These are phyloP conservation scores for Lota lota DNA, from an alignment of 2,113 vertebrate species.

Conservation along the genomic window DNA sequence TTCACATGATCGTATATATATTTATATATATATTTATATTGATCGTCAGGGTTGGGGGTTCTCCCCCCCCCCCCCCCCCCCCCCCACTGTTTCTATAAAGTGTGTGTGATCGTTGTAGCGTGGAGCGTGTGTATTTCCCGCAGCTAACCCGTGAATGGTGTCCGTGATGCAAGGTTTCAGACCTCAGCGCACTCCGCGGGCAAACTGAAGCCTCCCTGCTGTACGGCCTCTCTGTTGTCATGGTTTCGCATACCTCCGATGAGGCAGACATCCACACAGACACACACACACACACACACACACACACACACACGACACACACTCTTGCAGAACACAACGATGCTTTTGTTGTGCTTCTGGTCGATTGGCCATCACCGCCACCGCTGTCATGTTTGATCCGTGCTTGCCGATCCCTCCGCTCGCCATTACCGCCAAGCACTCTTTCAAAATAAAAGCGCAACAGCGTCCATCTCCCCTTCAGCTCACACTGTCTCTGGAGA, in stretches of 20 bases:
- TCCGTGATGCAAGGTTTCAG: constrained; percentile 37
- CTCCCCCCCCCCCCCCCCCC: not conserved
- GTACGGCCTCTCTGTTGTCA: constrained; percentile 27
- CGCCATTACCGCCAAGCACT: too few relatives aligned
- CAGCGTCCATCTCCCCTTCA: too few relatives aligned
- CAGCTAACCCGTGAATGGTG: constrained; percentile 36
- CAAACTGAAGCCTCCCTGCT: constrained; percentile 32
- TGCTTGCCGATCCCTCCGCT: too few relatives aligned
- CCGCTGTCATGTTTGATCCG: too few relatives aligned
- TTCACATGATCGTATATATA: constrained; percentile 27
- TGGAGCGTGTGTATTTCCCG: too few relatives aligned
- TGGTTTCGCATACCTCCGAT: constrained; percentile 22
- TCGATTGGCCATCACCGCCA: too few relatives aligned
- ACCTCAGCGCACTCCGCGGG: constrained; percentile 27
- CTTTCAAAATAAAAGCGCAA: too few relatives aligned
- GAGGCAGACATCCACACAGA: constrained; percentile 46
- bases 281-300: not conserved
- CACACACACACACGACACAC: constrained; percentile 21
- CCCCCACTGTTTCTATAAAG: not conserved
- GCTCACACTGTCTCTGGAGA: too few relatives aligned
- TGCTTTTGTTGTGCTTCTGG: too few relatives aligned
- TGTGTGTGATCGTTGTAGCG: constrained; percentile 12
- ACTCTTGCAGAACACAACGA: constrained; percentile 5
- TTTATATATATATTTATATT: constrained; percentile 37
- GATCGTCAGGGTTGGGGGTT: constrained; percentile 42